These are phyloP conservation scores for Papilio protenor DNA, from an alignment of 2,888 invertebrate species.

Conservation along the genomic window DNA sequence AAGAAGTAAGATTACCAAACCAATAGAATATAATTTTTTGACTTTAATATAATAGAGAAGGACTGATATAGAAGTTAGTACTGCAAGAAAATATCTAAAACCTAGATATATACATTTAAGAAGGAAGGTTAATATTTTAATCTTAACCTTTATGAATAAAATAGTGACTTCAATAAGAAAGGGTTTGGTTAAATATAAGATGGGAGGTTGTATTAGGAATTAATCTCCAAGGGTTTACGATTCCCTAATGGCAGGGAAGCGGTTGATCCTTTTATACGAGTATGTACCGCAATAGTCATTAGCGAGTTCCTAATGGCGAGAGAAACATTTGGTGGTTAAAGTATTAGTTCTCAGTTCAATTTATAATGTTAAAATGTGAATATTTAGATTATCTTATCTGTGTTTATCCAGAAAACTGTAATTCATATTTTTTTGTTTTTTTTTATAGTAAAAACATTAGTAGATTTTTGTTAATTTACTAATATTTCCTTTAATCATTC, in stretches of 20 bases:
- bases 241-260: background rate
- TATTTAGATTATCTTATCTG: background rate
- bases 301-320: background rate
- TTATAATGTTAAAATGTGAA: background rate
- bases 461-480: no score
- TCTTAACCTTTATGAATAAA: background rate
- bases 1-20: no score
- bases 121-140: background rate
- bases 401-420: no score
- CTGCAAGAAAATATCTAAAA: no score
- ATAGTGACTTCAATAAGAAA: background rate
- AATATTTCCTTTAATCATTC: no score
- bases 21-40: no score
- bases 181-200: slow-evolving; percentile 1
- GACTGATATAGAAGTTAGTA: no score
- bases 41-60: no score
- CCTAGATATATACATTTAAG: background rate
- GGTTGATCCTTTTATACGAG: background rate
- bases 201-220: background rate
- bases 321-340: background rate
- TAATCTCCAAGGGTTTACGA: background rate
- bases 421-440: no score
- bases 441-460: no score
- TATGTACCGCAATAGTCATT: slow-evolving; percentile 6
- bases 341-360: background rate